These are phyloP conservation scores for Pseudorasbora parva DNA, from an alignment of 2,113 vertebrate species.

Conservation along the genomic window DNA sequence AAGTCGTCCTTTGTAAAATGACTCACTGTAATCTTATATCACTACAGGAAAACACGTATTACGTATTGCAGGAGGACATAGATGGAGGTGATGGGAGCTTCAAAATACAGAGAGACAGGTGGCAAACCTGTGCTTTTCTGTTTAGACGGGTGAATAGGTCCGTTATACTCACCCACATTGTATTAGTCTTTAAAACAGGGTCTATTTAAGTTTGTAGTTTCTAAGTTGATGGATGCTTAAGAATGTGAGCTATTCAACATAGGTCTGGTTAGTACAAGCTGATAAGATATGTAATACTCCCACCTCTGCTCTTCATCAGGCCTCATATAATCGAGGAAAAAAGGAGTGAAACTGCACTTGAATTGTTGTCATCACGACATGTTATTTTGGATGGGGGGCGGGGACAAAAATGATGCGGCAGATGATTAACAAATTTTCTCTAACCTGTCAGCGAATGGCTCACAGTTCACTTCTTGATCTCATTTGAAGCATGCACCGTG, in stretches of 20 bases:
- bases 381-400: too few species aligned
- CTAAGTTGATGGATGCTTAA: conserved; percentile 53
- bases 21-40: background rate
- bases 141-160: background rate
- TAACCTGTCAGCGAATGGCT: conserved; percentile 18
- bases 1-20: background rate
- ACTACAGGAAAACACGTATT: conserved; percentile 8
- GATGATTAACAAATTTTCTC: background rate
- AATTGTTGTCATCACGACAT: conserved; percentile 8
- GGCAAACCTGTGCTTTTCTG: background rate
- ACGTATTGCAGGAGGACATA: background rate
- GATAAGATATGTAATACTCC: conserved; percentile 59
- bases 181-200: conserved; percentile 41
- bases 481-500: background rate
- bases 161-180: background rate
- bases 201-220: conserved; percentile 49
- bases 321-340: background rate
- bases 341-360: background rate
- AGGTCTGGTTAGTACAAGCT: conserved; percentile 56
- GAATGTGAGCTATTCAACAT: conserved; percentile 70
- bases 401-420: background rate
- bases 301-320: conserved; percentile 34
- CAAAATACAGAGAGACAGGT: background rate
- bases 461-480: background rate
- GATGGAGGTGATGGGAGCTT: background rate